These are phyloP conservation scores for Drosophila nigrodunni DNA, from an alignment of 1,140 invertebrate species.

Conservation along the genomic window DNA sequence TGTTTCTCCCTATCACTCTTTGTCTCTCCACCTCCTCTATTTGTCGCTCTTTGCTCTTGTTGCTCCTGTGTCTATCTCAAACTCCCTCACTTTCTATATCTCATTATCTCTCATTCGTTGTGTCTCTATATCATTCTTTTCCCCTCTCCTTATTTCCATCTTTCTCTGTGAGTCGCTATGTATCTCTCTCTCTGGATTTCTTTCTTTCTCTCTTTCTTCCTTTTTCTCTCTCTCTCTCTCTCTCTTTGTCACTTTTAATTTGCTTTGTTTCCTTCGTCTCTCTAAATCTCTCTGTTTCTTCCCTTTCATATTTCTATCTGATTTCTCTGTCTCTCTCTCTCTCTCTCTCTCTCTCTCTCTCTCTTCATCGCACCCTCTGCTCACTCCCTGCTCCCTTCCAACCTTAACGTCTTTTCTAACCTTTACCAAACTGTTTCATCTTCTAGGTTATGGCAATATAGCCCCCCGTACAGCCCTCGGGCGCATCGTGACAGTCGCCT, in stretches of 20 bases:
- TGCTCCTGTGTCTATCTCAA: too few species aligned
- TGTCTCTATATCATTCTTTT: not conserved
- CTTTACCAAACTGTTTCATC: not conserved
- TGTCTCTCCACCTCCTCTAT: too few species aligned
- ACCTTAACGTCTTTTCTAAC: not conserved
- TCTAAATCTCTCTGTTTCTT: slow-evolving; percentile 11
- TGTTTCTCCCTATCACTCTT: too few species aligned
- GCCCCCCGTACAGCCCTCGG: slow-evolving; percentile 92
- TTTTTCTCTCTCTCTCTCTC: not conserved
- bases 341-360: not conserved
- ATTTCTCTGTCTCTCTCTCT: slow-evolving; percentile 1
- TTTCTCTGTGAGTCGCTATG: not conserved
- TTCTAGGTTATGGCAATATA: slow-evolving; percentile 94
- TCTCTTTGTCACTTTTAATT: slow-evolving; percentile 25
- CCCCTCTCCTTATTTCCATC: not conserved
- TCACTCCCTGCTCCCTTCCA: not conserved
- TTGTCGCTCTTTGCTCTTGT: too few species aligned
- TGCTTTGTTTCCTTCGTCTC: not conserved
- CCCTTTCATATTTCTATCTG: not conserved
- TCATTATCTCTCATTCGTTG: too few species aligned
- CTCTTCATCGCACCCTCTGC: not conserved
- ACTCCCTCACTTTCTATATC: too few species aligned
- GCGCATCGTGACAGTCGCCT: slow-evolving; percentile 94
- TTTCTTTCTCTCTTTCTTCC: not conserved
- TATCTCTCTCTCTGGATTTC: not conserved